Evolutionary conservation across 2,113 vertebrate species (phyloP).

Genomic region (Tyrannus savana): DNA sequence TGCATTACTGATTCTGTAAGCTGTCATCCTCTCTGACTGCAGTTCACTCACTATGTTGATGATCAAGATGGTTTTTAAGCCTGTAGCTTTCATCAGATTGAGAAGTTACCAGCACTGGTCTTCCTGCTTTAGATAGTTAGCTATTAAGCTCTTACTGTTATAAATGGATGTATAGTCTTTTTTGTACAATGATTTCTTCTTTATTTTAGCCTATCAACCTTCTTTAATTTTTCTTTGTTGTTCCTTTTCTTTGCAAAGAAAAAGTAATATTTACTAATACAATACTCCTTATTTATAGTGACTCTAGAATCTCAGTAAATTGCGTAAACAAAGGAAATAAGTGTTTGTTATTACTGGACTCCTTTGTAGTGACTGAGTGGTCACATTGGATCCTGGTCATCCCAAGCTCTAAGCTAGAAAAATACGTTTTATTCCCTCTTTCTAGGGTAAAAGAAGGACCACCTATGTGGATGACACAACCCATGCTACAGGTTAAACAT

Average conservation of each 20-base stretch:
- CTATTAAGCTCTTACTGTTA: background rate
- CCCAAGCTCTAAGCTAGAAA: background rate
- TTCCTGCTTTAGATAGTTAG: background rate
- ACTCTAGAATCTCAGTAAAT: background rate
- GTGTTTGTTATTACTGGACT: background rate
- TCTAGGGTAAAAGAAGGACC: background rate
- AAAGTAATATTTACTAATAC: background rate
- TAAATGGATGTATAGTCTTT: background rate
- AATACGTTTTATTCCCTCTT: background rate
- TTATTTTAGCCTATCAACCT: background rate
- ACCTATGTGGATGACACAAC: background rate
- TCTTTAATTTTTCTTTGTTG: background rate
- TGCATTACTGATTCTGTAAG: background rate
- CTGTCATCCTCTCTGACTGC: background rate
- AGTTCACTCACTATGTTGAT: fast-evolving
- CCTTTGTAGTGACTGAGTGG: background rate
- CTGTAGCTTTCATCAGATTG: fast-evolving
- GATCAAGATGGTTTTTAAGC: background rate
- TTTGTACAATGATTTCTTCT: background rate
- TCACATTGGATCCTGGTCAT: background rate
- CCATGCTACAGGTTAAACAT: background rate
- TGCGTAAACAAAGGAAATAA: background rate
- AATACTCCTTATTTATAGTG: background rate
- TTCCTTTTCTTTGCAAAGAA: background rate
- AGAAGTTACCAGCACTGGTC: fast-evolving